Percentiles rank a stretch among this genome's conserved stretches.
Evolutionary conservation across 2,113 vertebrate species (phyloP).

Genomic region (Podarcis cretensis): DNA sequence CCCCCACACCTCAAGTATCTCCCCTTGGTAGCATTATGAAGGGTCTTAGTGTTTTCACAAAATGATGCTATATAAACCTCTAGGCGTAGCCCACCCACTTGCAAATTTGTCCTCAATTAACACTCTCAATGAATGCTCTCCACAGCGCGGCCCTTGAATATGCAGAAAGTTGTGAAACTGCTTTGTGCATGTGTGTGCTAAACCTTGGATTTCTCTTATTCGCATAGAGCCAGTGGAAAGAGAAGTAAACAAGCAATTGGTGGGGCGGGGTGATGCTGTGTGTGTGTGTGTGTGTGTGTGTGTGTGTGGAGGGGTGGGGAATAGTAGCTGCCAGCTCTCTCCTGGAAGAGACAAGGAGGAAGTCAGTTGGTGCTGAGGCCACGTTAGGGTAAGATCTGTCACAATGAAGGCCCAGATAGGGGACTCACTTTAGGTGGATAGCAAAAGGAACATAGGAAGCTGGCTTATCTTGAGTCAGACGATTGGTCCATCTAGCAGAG

Average conservation of each 20-base stretch:
- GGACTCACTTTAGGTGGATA: neutral
- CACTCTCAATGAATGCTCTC: too few species aligned
- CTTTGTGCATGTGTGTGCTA: neutral
- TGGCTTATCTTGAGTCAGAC: too few species aligned
- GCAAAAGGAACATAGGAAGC: too few species aligned
- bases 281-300: neutral
- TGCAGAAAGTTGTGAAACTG: neutral
- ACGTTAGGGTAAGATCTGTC: neutral
- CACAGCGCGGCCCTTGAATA: neutral
- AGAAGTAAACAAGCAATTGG: neutral
- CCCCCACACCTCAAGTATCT: conserved; percentile 37
- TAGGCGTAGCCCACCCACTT: neutral
- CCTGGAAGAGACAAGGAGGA: neutral
- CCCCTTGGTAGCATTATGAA: conserved; percentile 4
- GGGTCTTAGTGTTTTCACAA: conserved; percentile 58
- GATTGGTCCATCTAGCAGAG: too few species aligned
- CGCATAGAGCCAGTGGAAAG: neutral
- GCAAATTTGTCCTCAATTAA: neutral
- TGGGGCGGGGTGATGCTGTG: neutral
- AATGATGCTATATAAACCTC: conserved; percentile 25
- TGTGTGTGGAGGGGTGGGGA: neutral
- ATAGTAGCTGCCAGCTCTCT: neutral
- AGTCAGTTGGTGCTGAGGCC: neutral
- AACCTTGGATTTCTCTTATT: rapidly evolving
- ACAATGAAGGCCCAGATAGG: neutral